Conservation (phyloP, 2,888 invertebrate genomes). For the Sacculina carcini region DNA sequence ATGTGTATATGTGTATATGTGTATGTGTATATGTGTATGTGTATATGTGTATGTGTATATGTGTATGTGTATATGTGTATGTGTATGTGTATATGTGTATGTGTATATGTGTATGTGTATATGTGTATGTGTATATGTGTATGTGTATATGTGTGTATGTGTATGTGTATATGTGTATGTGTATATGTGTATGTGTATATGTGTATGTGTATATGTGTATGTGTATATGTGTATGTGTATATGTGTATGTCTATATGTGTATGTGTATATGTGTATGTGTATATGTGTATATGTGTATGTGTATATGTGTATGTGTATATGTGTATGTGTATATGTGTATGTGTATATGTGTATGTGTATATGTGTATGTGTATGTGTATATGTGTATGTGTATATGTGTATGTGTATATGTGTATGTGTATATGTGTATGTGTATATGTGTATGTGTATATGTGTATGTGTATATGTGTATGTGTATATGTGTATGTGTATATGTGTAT, state of each 20-base stretch:
- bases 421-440: background rate
- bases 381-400: background rate
- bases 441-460: background rate
- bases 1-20: conserved; percentile 5
- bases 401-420: background rate
- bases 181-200: conserved; percentile 2
- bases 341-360: background rate
- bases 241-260: background rate
- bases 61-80: conserved; percentile 1
- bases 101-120: conserved; percentile 3
- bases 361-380: background rate
- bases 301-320: background rate
- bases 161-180: background rate
- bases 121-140: conserved; percentile 4
- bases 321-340: background rate
- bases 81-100: background rate
- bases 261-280: background rate
- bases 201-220: background rate
- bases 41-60: background rate
- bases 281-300: background rate
- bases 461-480: background rate
- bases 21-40: conserved; percentile 4
- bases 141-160: conserved; percentile 3
- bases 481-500: background rate
- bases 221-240: background rate